Conservation (phyloP, 2,113 vertebrate genomes). For the Phoxinus phoxinus region DNA sequence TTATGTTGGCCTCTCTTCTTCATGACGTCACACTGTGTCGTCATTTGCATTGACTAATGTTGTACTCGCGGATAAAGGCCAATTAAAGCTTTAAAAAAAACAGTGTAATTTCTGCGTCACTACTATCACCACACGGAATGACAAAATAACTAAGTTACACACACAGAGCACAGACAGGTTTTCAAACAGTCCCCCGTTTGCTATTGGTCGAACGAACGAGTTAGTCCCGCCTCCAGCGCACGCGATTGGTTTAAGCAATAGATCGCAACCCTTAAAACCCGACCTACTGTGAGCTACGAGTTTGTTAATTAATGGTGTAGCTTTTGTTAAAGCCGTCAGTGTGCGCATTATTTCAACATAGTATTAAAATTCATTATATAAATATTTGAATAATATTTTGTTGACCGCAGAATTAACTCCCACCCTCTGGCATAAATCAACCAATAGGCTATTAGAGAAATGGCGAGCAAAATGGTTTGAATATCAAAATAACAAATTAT, state of each 20-base stretch:
- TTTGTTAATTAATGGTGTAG: neutral
- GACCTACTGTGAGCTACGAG: neutral
- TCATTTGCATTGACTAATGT: neutral
- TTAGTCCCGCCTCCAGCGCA: neutral
- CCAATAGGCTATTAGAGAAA: too few species aligned
- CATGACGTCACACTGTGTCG: neutral
- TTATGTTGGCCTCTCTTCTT: too few species aligned
- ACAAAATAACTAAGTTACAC: too few species aligned
- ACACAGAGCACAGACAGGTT: too few species aligned
- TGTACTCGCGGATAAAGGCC: neutral
- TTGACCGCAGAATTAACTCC: neutral
- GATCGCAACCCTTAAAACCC: neutral
- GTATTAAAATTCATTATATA: too few species aligned
- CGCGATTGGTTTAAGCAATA: neutral
- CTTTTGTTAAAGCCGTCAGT: neutral
- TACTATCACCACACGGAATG: neutral
- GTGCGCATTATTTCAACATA: neutral
- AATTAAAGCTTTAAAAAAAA: too few species aligned
- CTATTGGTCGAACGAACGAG: neutral
- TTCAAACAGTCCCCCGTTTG: neutral
- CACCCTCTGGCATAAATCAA: too few species aligned
- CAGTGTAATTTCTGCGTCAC: neutral
- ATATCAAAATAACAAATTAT: too few species aligned
- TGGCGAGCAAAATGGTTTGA: too few species aligned
- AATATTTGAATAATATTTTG: neutral